phyloP scores from a whole-genome alignment of 2,113 vertebrate species.

The Caranx melampygus region DNA sequence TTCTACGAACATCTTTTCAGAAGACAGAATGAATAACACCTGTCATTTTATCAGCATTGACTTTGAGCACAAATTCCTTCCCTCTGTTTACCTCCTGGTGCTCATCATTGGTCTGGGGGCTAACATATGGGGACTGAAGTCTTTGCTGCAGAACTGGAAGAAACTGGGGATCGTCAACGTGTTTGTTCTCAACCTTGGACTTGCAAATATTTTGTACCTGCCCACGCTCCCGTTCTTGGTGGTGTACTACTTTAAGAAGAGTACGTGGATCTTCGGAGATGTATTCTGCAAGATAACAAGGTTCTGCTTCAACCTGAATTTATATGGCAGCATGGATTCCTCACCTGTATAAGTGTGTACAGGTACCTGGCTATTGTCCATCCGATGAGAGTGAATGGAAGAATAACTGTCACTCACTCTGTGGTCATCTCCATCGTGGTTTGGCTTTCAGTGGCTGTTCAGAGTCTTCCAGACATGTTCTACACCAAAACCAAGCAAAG shows the following conservation, averaged over 20 bases:
- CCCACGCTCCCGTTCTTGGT: slow-evolving; percentile 85
- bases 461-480: slow-evolving; percentile 80
- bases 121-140: slow-evolving; percentile 78
- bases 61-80: slow-evolving; percentile 74
- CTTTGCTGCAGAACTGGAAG: slow-evolving; percentile 64
- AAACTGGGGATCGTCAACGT: slow-evolving; percentile 70
- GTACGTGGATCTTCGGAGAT: slow-evolving; percentile 83
- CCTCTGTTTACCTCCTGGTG: slow-evolving; percentile 78
- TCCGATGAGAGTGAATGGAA: slow-evolving; percentile 80
- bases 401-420: slow-evolving; percentile 58
- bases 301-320: slow-evolving; percentile 86
- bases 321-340: slow-evolving; percentile 88
- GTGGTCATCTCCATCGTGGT: slow-evolving; percentile 65
- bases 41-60: neutral
- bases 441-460: slow-evolving; percentile 80
- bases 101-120: slow-evolving; percentile 82
- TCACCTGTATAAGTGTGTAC: slow-evolving; percentile 88
- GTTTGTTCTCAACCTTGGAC: slow-evolving; percentile 84
- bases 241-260: slow-evolving; percentile 73
- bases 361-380: slow-evolving; percentile 88
- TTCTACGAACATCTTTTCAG: too few species aligned
- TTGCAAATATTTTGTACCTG: slow-evolving; percentile 86
- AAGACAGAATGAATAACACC: too few species aligned
- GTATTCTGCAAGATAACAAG: slow-evolving; percentile 84
- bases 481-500: slow-evolving; percentile 73